Evolutionary conservation across 2,888 invertebrate genomes (phyloP), one percentile per base, ranked within the genome.

Genomic region (Gymnosoma rotundatum): DNA sequence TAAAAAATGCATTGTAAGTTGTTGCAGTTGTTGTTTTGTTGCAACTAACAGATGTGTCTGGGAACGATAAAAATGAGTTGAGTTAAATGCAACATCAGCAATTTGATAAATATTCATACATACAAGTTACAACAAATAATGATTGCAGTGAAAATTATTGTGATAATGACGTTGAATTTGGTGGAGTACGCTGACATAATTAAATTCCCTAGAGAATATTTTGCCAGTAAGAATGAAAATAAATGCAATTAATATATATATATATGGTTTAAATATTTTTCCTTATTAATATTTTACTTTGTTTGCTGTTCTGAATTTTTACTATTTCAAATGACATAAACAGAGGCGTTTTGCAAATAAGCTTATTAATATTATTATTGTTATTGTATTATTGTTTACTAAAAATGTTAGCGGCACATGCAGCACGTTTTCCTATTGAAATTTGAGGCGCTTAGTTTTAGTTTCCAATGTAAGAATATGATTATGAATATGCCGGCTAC

Each of bases 151-250:
- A 16, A 50, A 18, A 66, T 52, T 18, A 70, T 69, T 50, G 20
- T 60, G 50, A 67, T 66, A 56, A 67, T 85, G 80, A 64, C 75
- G 61, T 69, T 48, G 58, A 25, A 21, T 70, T 25, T 74, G 74
- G n/a, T 86, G 86, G 70, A 83, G 75, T 83, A 76, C 76, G 83
- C 86, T 86, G 87, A 87, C 86, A 86, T 82, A 87, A 73, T 84
- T 84, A 84, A 78, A 76, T 86, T 87, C 87, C 86, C 87, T 86
- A 84, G 86, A 83, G 87, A 87, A 87, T 78, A 85, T 83, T 69
- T 2, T 63, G 48, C 14, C 16, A 45, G 25, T 18, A 54, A 63
- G n/a, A n/a, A 64, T 52, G 60, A 42, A 56, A 81, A 63, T 36
- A 42, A 60, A 36, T 67, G 70, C 56, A 69, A 78, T 25, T 2